Percentiles rank a stretch among this genome's conserved stretches.
Evolutionary conservation across 2,888 invertebrate genomes (phyloP).

Genomic region (Zhengitettix transpicula): DNA sequence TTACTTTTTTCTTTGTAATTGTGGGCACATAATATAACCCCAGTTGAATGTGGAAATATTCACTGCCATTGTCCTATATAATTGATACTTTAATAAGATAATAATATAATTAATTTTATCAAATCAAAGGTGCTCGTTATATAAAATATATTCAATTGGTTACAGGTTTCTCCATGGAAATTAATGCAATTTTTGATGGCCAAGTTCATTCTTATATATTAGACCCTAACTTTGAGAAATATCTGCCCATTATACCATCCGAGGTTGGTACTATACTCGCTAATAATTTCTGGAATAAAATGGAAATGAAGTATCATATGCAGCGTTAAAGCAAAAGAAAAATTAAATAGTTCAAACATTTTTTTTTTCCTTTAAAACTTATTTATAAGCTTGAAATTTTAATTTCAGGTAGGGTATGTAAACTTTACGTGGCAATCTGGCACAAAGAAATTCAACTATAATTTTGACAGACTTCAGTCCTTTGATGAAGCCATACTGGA

Average conservation of each 20-base stretch:
- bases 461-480: conserved; percentile 73
- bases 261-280: conserved; percentile 41
- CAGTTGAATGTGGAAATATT: neutral
- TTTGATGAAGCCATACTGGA: conserved; percentile 69
- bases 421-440: conserved; percentile 86
- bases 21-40: neutral
- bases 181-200: conserved; percentile 79
- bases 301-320: too few species aligned
- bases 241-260: conserved; percentile 78
- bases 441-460: conserved; percentile 62
- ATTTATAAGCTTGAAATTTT: neutral
- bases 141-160: conserved; percentile 10
- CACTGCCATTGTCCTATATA: neutral
- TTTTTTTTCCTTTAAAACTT: too few species aligned
- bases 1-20: neutral
- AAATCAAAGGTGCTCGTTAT: neutral
- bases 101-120: neutral
- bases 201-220: conserved; percentile 69
- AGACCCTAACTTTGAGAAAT: conserved; percentile 79
- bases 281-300: too few species aligned
- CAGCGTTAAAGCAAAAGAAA: too few species aligned
- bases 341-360: too few species aligned
- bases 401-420: conserved; percentile 43
- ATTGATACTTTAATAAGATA: too few species aligned
- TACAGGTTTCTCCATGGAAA: conserved; percentile 68